phyloP scores from a whole-genome alignment of 2,113 vertebrate genomes.

The Fregata magnificens region DNA sequence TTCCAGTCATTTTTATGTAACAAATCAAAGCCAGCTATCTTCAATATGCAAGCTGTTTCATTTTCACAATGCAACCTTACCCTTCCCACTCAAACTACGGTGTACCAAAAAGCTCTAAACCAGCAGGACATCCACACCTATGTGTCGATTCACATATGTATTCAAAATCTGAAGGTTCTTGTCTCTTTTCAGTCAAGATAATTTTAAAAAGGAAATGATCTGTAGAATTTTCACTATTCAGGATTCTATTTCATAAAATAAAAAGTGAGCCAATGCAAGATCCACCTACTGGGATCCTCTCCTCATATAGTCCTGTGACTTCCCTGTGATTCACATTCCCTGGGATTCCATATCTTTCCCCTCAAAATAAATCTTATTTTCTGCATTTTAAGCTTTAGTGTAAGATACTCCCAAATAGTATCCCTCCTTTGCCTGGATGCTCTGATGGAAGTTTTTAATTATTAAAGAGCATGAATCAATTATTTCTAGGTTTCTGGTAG shows the following conservation, averaged over 20 bases:
- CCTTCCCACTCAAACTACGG: not conserved
- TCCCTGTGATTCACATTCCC: not conserved
- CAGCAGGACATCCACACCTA: not conserved
- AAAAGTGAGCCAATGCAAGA: not conserved
- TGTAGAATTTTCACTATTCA: not conserved
- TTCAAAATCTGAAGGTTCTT: not conserved
- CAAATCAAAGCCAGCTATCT: not conserved
- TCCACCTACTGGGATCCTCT: not conserved
- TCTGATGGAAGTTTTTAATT: not conserved
- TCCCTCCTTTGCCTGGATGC: not conserved
- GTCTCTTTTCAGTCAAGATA: not conserved
- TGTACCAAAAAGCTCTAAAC: not conserved
- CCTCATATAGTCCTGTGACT: not conserved
- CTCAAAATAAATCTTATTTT: not conserved
- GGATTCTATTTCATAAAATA: not conserved
- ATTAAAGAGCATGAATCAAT: not conserved
- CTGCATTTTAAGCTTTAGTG: not conserved
- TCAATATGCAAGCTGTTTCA: not conserved
- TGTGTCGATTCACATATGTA: not conserved
- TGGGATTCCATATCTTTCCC: not conserved
- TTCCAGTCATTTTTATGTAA: not conserved
- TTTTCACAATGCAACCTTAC: not conserved
- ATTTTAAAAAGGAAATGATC: not conserved
- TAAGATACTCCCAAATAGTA: not conserved
- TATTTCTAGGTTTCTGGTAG: not conserved